Conservation (phyloP, 1,140 invertebrate genomes). For the Panagrolaimus sp. region DNA sequence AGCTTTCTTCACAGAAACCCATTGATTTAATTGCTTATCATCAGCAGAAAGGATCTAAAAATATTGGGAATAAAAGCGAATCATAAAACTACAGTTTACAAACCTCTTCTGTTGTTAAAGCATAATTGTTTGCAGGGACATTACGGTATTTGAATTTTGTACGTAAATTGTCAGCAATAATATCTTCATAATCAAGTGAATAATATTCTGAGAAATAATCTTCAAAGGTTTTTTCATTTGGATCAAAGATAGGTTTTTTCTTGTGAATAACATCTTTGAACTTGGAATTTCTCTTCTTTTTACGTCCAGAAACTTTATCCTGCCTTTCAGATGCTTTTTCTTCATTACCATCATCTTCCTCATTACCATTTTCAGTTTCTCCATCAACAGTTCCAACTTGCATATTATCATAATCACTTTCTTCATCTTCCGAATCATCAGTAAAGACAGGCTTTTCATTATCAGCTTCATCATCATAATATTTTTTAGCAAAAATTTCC, state of each 20-base stretch:
- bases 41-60: slow-evolving; percentile 77
- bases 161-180: slow-evolving; percentile 75
- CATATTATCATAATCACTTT: slow-evolving; percentile 56
- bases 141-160: slow-evolving; percentile 87
- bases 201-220: slow-evolving; percentile 91
- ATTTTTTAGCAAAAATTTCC: slow-evolving; percentile 77
- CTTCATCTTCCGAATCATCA: slow-evolving; percentile 35
- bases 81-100: slow-evolving; percentile 1
- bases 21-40: slow-evolving; percentile 85
- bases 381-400: slow-evolving; percentile 45
- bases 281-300: slow-evolving; percentile 63
- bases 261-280: slow-evolving; percentile 69
- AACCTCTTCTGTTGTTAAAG: slow-evolving; percentile 79
- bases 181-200: slow-evolving; percentile 84
- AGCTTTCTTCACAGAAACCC: slow-evolving; percentile 86
- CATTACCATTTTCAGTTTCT: slow-evolving; percentile 51
- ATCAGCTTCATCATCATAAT: slow-evolving; percentile 69
- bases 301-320: slow-evolving; percentile 69
- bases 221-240: slow-evolving; percentile 71
- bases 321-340: slow-evolving; percentile 62
- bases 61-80: slow-evolving; percentile 19
- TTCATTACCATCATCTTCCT: slow-evolving; percentile 29
- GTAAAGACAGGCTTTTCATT: slow-evolving; percentile 52
- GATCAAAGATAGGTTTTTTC: slow-evolving; percentile 75
- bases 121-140: slow-evolving; percentile 81